These are phyloP conservation scores for Ormyrus rosae DNA, from an alignment of 2,888 invertebrate species.

Conservation along the genomic window DNA sequence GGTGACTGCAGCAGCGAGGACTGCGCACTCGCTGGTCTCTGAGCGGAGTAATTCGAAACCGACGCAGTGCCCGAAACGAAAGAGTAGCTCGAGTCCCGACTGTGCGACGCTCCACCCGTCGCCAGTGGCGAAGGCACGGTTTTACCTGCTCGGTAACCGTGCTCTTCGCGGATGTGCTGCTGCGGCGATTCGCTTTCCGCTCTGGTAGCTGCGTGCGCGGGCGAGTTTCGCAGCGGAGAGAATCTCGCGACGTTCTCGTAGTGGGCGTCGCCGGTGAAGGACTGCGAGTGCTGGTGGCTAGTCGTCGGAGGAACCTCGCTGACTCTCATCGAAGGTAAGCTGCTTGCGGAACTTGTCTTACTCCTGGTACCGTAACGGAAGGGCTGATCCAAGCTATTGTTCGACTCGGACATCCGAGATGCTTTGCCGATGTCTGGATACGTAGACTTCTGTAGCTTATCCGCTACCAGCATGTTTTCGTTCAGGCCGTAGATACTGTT, in stretches of 20 bases:
- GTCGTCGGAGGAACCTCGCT: conserved; percentile 66
- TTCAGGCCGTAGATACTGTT: conserved; percentile 72
- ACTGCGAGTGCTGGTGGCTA: conserved; percentile 72
- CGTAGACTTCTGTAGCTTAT: conserved; percentile 66
- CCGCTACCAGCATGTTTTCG: conserved; percentile 66
- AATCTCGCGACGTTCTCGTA: conserved; percentile 71
- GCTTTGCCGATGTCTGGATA: conserved; percentile 63
- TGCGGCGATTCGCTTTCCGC: conserved; percentile 60
- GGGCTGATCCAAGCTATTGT: conserved; percentile 63
- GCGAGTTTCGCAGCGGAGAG: conserved; percentile 65
- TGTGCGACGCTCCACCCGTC: conserved; percentile 60
- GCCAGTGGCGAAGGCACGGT: conserved; percentile 43
- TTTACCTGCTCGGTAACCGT: conserved; percentile 20
- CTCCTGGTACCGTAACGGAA: conserved; percentile 63
- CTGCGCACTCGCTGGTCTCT: conserved; percentile 65
- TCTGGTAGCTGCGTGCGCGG: conserved; percentile 56
- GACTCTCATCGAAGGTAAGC: conserved; percentile 72
- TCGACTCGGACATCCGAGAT: conserved; percentile 22
- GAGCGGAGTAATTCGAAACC: conserved; percentile 62
- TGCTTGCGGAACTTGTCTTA: conserved; percentile 72
- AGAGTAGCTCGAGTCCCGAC: conserved; percentile 69
- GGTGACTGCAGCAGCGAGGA: conserved; percentile 58
- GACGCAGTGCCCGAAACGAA: conserved; percentile 60
- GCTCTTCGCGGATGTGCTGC: conserved; percentile 30
- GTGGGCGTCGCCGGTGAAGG: conserved; percentile 72